Evolutionary conservation across 2,113 vertebrate species (phyloP), one percentile per base, ranked within the genome.

Genomic region (Pterocles burchelli): DNA sequence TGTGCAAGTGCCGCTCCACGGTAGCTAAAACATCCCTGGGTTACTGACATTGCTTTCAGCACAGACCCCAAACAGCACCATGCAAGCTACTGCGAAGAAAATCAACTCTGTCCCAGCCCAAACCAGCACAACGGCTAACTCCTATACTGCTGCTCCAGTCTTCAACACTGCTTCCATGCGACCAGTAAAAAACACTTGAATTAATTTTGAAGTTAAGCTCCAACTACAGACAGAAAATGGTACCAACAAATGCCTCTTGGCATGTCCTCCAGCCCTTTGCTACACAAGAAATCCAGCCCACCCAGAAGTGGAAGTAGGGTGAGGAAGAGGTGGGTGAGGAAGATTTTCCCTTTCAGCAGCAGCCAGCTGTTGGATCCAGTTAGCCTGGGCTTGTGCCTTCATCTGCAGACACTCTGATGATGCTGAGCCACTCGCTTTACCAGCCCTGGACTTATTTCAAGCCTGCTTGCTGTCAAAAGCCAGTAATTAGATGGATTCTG

Each of bases 401-500:
- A 24, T 13, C 38, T 65, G 43, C 36, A 43, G 5, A 9, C 2
- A 7, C 66, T n/a, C 38, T 1, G 36, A 36, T 61, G 74, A 17
- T 17, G 74, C 70, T n/a, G n/a, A 87, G 81, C 51, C 49, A 2
- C n/a, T 21, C 14, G 0, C 28, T 76, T 26, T 29, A 18, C 28
- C 48, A 65, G 71, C 13, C 17, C 3, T 29, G 66, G 79, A 9
- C 21, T 36, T 48, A 34, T 29, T 79, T 76, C 54, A 59, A 21
- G 25, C 19, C 71, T 38, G 70, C 43, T 45, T 75, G 75, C 67
- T 73, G 79, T 61, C 63, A 49, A 57, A 92, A 90, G 63, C 75
- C 66, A 36, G 9, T 83, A 83, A 95, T 90, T 76, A 94, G 67
- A 57, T n/a, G 41, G 51, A 17, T 89, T 89, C 80, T 84, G 84